phyloP scores from a whole-genome alignment of 2,888 invertebrate genomes.

The Escarpia spicata region DNA sequence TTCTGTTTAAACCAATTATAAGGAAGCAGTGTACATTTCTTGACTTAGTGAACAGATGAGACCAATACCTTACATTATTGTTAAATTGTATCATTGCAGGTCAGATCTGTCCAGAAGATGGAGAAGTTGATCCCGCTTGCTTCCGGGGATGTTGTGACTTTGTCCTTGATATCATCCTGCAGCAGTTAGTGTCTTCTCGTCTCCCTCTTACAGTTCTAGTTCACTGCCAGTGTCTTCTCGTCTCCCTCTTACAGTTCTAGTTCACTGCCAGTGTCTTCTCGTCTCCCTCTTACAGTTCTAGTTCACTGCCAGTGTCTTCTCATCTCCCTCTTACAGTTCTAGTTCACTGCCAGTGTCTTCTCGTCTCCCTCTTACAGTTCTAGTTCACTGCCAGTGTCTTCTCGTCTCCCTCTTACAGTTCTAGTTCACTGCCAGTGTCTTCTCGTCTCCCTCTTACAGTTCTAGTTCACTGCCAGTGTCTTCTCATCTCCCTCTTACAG shows the following conservation, averaged over 20 bases:
- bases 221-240: no score
- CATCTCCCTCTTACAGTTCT: no score
- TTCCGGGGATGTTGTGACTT: conserved; percentile 79
- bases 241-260: no score
- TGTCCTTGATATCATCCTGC: conserved; percentile 77
- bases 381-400: no score
- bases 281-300: no score
- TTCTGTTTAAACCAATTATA: no score
- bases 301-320: not conserved
- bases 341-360: not conserved
- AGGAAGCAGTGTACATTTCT: no score
- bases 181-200: conserved; percentile 68
- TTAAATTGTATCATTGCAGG: conserved; percentile 67
- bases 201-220: not conserved
- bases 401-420: not conserved
- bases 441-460: not conserved
- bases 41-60: not conserved
- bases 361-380: not conserved
- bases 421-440: no score
- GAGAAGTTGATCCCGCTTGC: conserved; percentile 75
- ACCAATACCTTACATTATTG: not conserved
- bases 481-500: not conserved
- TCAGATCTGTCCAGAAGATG: conserved; percentile 76
- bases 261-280: not conserved
- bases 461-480: no score